Evolutionary conservation across 2,888 invertebrate species (phyloP), one percentile per base, ranked within the genome.

Genomic region (Agrochola circellaris): DNA sequence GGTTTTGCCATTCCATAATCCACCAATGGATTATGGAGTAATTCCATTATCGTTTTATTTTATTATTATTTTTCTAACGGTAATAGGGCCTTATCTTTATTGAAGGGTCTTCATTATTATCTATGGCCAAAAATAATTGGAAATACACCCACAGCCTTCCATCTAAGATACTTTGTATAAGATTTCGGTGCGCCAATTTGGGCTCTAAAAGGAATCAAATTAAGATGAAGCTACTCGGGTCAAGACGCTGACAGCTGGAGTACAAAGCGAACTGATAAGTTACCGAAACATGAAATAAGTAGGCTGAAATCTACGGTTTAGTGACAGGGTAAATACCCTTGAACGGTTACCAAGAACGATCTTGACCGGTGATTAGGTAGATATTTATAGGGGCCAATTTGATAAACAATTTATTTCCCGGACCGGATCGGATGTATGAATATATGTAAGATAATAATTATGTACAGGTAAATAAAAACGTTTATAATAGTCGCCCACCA

Each of bases 41-140:
- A 74, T 69, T 69, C 56, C 68, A 81, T 77, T 77, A 80, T 61
- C 67, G 54, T 77, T 83, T 56, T 45, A 13, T 83, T 80, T 81
- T 71, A 79, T 73, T 54, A 30, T 65, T 65, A 23, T 70, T 65
- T 56, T 20, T 30, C n/a, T 62, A 30, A 23, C 38, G n/a, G 34
- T 58, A 38, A 34, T 34, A 34, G 34, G 34, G 34, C 34, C 34
- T 48, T 30, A 26, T 51, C 2, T 54, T 45, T 34, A 58, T 38
- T 20, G 11, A 9, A 51, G 9, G 20, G 6, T 45, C 15, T 60
- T 54, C 42, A n/a, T 42, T 42, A 23, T 61, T 61, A 45, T 45
- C 15, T 64, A 45, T 51, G 38, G 38, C 11, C 51, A n/a, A 26
- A 45, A 70, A 69, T 26, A 54, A 54, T 13, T 34, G 26, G 54